Conservation (phyloP, 2,113 vertebrate genomes). For the Paramisgurnus dabryanus region DNA sequence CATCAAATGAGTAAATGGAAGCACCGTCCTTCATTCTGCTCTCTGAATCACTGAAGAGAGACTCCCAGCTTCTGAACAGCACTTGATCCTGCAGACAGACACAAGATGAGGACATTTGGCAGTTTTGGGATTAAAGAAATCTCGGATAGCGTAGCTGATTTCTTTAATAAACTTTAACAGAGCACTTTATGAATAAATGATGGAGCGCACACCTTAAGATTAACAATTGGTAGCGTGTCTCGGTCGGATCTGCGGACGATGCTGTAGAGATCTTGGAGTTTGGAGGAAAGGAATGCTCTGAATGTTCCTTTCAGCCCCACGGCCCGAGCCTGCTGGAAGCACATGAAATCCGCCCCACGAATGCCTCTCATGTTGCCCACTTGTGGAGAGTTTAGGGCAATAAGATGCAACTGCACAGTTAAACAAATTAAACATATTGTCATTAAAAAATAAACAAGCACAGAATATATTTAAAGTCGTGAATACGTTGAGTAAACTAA, state of each 20-base stretch:
- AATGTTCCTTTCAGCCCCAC: conserved; percentile 89
- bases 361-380: conserved; percentile 87
- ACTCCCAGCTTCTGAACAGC: conserved; percentile 89
- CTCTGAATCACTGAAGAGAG: conserved; percentile 78
- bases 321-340: conserved; percentile 93
- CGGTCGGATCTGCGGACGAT: conserved; percentile 89
- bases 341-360: conserved; percentile 88
- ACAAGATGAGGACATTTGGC: not conserved
- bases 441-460: not conserved
- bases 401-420: conserved; percentile 86
- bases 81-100: conserved; percentile 81
- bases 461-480: not conserved
- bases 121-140: not conserved
- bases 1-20: conserved; percentile 88
- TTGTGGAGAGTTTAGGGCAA: conserved; percentile 87
- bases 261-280: conserved; percentile 92
- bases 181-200: not conserved
- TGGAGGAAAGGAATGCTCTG: conserved; percentile 92
- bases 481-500: conserved; percentile 48
- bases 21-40: conserved; percentile 75
- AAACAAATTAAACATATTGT: not conserved
- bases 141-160: not conserved
- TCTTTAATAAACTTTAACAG: not conserved
- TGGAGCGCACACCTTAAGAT: conserved; percentile 79
- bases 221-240: conserved; percentile 78